Conservation (phyloP, 2,797 vertebrate genomes). For the Notolabrus celidotus region DNA sequence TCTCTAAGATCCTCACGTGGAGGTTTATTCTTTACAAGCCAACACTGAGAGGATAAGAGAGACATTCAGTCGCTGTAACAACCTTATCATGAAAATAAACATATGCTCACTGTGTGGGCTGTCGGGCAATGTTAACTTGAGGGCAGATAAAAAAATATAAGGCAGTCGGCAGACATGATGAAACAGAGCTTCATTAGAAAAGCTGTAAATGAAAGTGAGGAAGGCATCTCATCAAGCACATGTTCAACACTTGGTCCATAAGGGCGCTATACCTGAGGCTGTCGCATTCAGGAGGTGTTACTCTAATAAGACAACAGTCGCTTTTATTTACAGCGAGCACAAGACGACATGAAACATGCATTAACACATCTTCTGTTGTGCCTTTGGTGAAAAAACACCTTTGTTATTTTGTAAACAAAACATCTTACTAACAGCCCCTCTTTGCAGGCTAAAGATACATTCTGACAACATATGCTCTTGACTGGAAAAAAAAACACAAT, state of each 20-base stretch:
- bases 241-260: slow-evolving; percentile 74
- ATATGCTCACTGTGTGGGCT: slow-evolving; percentile 67
- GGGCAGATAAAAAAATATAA: slow-evolving; percentile 66
- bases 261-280: slow-evolving; percentile 78
- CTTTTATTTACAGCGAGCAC: slow-evolving; percentile 81
- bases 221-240: slow-evolving; percentile 75
- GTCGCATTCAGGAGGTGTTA: slow-evolving; percentile 75
- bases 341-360: slow-evolving; percentile 77
- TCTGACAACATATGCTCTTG: slow-evolving; percentile 89
- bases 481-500: slow-evolving; percentile 73
- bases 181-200: slow-evolving; percentile 64
- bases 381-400: slow-evolving; percentile 85
- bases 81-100: slow-evolving; percentile 62
- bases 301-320: slow-evolving; percentile 81
- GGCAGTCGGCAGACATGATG: slow-evolving; percentile 37
- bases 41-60: slow-evolving; percentile 43
- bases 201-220: slow-evolving; percentile 72
- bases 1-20: slow-evolving; percentile 37
- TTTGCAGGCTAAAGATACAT: slow-evolving; percentile 85
- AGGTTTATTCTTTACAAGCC: slow-evolving; percentile 44
- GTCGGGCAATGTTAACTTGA: slow-evolving; percentile 51
- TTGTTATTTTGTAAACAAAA: slow-evolving; percentile 87
- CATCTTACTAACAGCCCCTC: slow-evolving; percentile 82
- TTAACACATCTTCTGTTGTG: slow-evolving; percentile 86
- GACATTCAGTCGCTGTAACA: slow-evolving; percentile 52